phyloP scores from a whole-genome alignment of 2,888 invertebrate genomes.

The Sipha maydis region DNA sequence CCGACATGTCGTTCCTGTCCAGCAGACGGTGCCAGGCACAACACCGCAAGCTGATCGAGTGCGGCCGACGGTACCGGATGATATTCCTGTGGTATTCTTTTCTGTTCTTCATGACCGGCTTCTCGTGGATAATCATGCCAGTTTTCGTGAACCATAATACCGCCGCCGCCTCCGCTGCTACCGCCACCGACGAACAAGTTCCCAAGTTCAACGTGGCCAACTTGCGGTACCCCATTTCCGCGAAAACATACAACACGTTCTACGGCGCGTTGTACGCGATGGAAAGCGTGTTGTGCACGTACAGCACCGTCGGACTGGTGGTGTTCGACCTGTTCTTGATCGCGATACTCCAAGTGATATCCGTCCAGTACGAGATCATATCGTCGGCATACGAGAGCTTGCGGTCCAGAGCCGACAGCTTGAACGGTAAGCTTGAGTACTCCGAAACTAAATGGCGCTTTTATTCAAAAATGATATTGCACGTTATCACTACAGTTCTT shows the following conservation, averaged over 20 bases:
- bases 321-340: background rate
- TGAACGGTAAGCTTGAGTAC: background rate
- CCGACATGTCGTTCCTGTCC: background rate
- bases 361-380: background rate
- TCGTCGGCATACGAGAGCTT: background rate
- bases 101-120: background rate
- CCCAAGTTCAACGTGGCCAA: background rate
- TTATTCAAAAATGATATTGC: too few species aligned
- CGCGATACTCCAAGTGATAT: background rate
- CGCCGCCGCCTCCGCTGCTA: too few species aligned
- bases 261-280: background rate
- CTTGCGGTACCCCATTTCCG: background rate
- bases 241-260: background rate
- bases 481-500: too few species aligned
- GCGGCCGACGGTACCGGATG: background rate
- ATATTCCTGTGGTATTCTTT: background rate
- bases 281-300: background rate
- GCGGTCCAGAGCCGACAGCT: background rate
- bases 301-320: background rate
- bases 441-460: too few species aligned
- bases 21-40: background rate
- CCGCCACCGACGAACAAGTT: too few species aligned
- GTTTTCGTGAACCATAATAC: background rate
- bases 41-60: background rate
- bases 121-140: background rate